A percentile compares a stretch with the other conserved stretches of the same genome.
Evolutionary conservation across 1,140 invertebrate species (phyloP).

Genomic region (Bombus soroeensis): DNA sequence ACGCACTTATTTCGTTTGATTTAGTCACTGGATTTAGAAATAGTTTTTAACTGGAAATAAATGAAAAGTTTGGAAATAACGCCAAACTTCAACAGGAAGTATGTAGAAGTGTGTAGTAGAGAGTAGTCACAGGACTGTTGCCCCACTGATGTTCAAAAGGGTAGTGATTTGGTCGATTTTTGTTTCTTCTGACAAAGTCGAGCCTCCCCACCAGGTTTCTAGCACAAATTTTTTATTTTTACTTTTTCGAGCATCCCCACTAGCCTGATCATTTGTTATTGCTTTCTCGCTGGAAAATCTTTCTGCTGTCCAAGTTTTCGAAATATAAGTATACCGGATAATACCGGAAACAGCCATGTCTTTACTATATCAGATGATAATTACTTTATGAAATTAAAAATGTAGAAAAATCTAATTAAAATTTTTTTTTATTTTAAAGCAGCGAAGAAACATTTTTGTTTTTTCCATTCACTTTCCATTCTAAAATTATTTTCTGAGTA

Average conservation of each 20-base stretch:
- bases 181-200: constrained; percentile 39
- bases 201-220: constrained; percentile 30
- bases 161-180: constrained; percentile 37
- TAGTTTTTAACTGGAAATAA: neutral
- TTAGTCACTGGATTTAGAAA: neutral
- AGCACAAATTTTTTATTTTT: constrained; percentile 11
- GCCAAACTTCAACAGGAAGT: neutral
- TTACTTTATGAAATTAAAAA: neutral
- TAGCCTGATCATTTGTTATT: neutral
- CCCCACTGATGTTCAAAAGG: constrained; percentile 15
- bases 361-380: neutral
- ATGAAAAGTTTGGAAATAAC: neutral
- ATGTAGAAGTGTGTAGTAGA: neutral
- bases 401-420: neutral
- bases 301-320: neutral
- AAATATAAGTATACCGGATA: neutral
- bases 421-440: neutral
- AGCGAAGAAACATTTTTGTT: too few relatives aligned
- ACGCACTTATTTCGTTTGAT: neutral
- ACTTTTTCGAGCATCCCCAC: constrained; percentile 3
- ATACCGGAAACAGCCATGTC: neutral
- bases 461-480: too few relatives aligned
- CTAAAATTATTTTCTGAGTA: neutral
- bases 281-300: too few relatives aligned
- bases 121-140: constrained; percentile 1